Evolutionary conservation across 2,888 invertebrate genomes (phyloP).

Genomic region (Brachyopa scutellaris): DNA sequence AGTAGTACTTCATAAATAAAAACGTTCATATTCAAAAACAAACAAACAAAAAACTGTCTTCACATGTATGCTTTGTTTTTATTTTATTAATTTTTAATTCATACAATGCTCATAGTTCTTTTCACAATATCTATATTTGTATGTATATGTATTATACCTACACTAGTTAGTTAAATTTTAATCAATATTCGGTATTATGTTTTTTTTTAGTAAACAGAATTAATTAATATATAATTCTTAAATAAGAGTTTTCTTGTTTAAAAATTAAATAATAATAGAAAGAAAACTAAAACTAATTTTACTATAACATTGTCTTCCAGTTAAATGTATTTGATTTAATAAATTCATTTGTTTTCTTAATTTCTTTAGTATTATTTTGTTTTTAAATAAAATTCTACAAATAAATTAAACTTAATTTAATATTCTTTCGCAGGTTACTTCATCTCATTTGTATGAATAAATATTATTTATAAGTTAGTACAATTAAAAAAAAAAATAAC

Average conservation of each 20-base stretch:
- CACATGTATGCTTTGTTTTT: conserved; percentile 37
- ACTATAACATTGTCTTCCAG: conserved; percentile 31
- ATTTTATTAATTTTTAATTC: conserved; percentile 54
- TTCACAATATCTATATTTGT: conserved; percentile 65
- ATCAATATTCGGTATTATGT: conserved; percentile 45
- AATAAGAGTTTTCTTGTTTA: not conserved
- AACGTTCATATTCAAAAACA: not conserved
- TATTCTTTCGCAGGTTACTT: conserved; percentile 30
- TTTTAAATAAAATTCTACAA: conserved; percentile 18
- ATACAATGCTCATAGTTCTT: conserved; percentile 57
- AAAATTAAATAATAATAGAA: conserved; percentile 19
- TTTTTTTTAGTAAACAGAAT: conserved; percentile 40
- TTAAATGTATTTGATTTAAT: conserved; percentile 5
- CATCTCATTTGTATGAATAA: conserved; percentile 53
- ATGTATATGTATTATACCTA: no score
- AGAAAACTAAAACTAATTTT: conserved; percentile 22
- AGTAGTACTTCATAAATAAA: conserved; percentile 30
- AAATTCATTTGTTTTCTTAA: conserved; percentile 39
- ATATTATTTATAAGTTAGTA: conserved; percentile 57
- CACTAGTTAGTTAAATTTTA: conserved; percentile 57
- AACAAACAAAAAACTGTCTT: conserved; percentile 29
- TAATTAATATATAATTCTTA: conserved; percentile 13
- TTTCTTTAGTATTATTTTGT: not conserved
- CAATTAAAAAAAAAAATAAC: conserved; percentile 18
- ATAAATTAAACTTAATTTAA: conserved; percentile 60